Percentiles rank a stretch among this genome's conserved stretches.
phyloP scores from a whole-genome alignment of 2,797 vertebrate genomes.

The Myotis daubentonii region DNA sequence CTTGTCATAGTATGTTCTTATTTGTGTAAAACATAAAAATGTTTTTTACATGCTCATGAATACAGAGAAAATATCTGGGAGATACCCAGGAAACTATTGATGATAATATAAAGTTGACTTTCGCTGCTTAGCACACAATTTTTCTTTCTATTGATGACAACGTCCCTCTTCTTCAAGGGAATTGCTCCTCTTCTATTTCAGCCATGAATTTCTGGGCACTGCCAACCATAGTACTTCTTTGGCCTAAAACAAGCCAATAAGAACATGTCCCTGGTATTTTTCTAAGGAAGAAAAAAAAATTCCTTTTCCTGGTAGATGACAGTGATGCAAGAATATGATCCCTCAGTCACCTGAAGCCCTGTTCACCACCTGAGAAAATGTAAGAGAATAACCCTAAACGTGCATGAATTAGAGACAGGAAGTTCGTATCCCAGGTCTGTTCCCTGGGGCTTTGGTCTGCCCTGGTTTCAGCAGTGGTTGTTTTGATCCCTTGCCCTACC shows the following conservation, averaged over 20 bases:
- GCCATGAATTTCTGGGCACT: not conserved
- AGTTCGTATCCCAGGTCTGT: not conserved
- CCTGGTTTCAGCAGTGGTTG: not conserved
- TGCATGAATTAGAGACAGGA: not conserved
- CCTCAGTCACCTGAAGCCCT: not conserved
- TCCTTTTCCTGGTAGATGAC: not conserved
- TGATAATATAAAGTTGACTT: not conserved
- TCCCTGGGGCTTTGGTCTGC: not conserved
- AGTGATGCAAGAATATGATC: not conserved
- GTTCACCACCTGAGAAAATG: not conserved
- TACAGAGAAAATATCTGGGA: constrained; percentile 37
- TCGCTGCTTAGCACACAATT: not conserved
- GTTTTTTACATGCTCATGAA: constrained; percentile 17
- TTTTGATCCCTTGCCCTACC: not conserved
- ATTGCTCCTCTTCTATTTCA: not conserved
- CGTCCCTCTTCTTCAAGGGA: not conserved
- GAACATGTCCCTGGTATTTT: not conserved
- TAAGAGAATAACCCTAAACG: not conserved
- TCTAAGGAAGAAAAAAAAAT: not conserved
- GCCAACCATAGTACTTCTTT: not conserved
- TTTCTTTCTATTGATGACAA: not conserved
- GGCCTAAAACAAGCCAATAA: not conserved
- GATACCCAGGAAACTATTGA: not conserved
- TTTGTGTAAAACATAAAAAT: constrained; percentile 19
- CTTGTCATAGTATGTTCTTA: not conserved